phyloP scores from a whole-genome alignment of 2,888 invertebrate species.

The Epinotia demarniana region DNA sequence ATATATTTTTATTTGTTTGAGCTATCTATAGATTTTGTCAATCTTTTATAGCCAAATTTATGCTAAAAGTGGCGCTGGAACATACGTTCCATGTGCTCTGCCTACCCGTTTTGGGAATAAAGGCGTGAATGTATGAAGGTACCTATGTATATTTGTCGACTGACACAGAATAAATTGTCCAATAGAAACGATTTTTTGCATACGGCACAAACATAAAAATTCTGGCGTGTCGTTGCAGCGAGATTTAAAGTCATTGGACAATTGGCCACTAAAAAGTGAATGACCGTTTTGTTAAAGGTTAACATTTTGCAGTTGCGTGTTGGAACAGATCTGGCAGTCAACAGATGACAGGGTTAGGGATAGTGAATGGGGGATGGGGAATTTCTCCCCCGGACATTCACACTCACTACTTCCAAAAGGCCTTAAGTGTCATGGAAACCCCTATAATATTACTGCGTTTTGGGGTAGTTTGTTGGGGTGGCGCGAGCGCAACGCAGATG shows the following conservation, averaged over 20 bases:
- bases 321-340: constrained; percentile 60
- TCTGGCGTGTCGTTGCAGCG: constrained; percentile 24
- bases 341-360: constrained; percentile 59
- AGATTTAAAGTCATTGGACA: constrained; percentile 37
- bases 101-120: too few species aligned
- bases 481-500: constrained; percentile 69
- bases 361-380: constrained; percentile 30
- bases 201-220: constrained; percentile 7
- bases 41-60: too few species aligned
- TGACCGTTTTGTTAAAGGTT: constrained; percentile 40
- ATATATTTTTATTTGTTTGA: too few species aligned
- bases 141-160: neutral
- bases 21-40: too few species aligned
- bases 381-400: constrained; percentile 60
- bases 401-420: neutral
- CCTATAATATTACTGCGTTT: neutral
- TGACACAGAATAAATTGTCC: constrained; percentile 20
- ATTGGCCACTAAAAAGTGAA: constrained; percentile 36
- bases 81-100: too few species aligned
- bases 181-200: constrained; percentile 13
- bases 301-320: constrained; percentile 42
- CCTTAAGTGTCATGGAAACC: neutral
- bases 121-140: too few species aligned
- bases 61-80: too few species aligned
- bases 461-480: constrained; percentile 43